phyloP scores from a whole-genome alignment of 2,113 vertebrate genomes.

The Himantopus leucocephalus region DNA sequence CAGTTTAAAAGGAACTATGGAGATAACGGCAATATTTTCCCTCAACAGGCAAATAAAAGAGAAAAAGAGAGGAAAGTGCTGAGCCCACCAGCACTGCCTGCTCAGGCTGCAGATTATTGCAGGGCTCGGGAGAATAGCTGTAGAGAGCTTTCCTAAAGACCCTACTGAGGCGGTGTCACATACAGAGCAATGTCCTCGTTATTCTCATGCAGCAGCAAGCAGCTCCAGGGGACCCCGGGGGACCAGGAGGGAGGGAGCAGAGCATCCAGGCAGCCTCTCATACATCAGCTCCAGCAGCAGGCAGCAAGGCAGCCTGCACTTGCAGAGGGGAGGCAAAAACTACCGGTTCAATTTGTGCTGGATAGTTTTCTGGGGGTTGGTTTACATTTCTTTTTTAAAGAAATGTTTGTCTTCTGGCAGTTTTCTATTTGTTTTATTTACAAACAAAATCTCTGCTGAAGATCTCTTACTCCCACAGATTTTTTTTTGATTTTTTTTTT shows the following conservation, averaged over 20 bases:
- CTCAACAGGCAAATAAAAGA: conserved; percentile 1
- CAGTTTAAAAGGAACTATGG: not conserved
- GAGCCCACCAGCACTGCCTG: not conserved
- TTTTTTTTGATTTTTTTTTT: not conserved
- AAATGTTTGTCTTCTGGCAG: not conserved
- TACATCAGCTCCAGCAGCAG: not conserved
- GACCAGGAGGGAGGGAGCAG: not conserved
- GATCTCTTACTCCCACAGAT: not conserved
- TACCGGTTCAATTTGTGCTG: not conserved
- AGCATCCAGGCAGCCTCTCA: not conserved
- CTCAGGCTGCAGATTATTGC: not conserved
- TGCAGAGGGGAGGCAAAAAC: not conserved
- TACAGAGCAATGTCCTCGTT: not conserved
- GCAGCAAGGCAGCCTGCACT: not conserved
- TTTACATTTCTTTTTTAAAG: not conserved
- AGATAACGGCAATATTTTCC: not conserved
- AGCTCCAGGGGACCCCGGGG: not conserved
- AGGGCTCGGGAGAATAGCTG: not conserved
- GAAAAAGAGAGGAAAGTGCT: not conserved
- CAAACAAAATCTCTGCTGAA: not conserved
- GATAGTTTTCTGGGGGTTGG: not conserved
- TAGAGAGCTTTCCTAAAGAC: not conserved
- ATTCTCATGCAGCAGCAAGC: not conserved
- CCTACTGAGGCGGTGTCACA: not conserved
- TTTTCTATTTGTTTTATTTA: not conserved